phyloP scores from a whole-genome alignment of 2,113 vertebrate species.

The Larimichthys crocea region DNA sequence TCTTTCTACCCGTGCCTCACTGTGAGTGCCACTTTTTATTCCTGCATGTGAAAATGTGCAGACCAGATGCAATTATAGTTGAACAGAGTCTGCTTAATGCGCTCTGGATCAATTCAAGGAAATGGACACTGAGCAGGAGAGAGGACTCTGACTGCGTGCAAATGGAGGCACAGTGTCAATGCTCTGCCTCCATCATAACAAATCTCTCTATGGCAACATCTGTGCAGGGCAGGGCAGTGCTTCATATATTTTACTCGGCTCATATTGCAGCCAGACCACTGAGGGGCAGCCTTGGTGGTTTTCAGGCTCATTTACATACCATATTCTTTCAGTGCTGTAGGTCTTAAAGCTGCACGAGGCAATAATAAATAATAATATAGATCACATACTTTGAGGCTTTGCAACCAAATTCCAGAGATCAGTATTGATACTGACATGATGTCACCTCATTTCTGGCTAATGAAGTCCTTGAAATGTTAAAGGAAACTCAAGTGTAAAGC shows the following conservation, averaged over 20 bases:
- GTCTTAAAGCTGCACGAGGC: background rate
- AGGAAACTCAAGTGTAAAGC: background rate
- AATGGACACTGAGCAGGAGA: constrained; percentile 30
- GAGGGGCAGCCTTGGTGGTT: background rate
- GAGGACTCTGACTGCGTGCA: constrained; percentile 15
- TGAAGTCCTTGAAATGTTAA: background rate
- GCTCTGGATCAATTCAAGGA: constrained; percentile 43
- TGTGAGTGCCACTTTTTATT: constrained; percentile 14
- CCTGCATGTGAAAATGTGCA: constrained; percentile 26
- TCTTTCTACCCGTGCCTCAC: constrained; percentile 1
- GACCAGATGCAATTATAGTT: constrained; percentile 18
- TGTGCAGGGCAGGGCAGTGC: background rate
- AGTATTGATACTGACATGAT: background rate
- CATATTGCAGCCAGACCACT: background rate
- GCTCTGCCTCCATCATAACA: constrained; percentile 1
- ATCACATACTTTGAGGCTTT: background rate
- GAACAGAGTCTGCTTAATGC: constrained; percentile 57
- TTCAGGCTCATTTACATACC: background rate
- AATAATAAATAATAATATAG: background rate
- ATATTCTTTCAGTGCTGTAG: background rate
- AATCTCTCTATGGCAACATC: constrained; percentile 1
- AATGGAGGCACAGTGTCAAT: constrained; percentile 8
- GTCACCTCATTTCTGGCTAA: background rate
- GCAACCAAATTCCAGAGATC: background rate
- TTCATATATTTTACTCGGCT: background rate